Base-by-base conservation (phyloP, 2,113 vertebrate genomes). In the Cyphomyrus discorhynchus region DNA sequence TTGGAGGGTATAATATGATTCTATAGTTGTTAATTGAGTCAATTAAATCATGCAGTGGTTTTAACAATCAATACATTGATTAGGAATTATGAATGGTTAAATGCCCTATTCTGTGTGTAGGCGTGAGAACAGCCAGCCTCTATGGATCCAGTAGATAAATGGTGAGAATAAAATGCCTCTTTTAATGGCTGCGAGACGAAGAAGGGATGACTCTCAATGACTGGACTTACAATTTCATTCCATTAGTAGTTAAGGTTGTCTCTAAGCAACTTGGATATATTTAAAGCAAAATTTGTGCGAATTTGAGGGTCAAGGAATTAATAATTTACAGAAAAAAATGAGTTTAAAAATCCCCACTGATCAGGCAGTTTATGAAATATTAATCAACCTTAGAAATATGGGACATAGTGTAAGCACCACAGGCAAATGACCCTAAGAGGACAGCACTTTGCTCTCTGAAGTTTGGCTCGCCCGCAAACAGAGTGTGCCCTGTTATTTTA, bases 341-440 rank as follows among this genome's bases (percentile, higher is more conserved):
- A 52, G 15, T 70, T 86, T 74, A 42, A 77, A 87, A 42, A 74
- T 90, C 24, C 46, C 31, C 49, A 90, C 74, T 42, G 58, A 87
- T 74, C 31, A 86, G 46, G 70, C 70, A 74, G 27, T 53, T 50
- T 39, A 74, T 90, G 58, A 90, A 90, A 80, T 90, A 90, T 87
- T 89, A 86, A 89, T 56, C 8, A 45, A 66, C 53, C 83, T 66
- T 70, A 62, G 27, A 70, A 35, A 89, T 27, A 86, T 70, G 56
- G 83, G 84, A 86, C 46, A 86, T 46, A 70, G 31, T 52, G 70
- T 89, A 52, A 39, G 80, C 45, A 53, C 85, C 49, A 52, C 85
- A 53, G n/a, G 27, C 85, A 86, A 86, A 86, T 27, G 47, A 50
- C 24, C 85, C 49, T 19, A 46, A 52, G 21, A 86, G 85, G 46